Evolutionary conservation across 92 coral and sea anemone genomes (phyloP).

Genomic region (Micromussa lordhowensis): DNA sequence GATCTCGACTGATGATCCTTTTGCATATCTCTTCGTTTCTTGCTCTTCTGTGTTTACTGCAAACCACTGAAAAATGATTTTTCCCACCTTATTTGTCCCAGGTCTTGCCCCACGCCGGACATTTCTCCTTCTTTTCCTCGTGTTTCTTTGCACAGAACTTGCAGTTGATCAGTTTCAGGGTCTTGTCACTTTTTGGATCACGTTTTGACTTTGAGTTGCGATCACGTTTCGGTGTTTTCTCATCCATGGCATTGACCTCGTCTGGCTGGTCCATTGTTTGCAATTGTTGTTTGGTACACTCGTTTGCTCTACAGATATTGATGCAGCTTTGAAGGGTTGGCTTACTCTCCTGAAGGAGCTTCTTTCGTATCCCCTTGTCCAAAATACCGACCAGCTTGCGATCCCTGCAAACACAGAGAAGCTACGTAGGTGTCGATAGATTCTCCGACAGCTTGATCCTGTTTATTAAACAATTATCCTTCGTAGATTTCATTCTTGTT

Average conservation of each 20-base stretch:
- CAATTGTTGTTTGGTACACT: no score
- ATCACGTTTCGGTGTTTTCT: neutral
- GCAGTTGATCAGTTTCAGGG: conserved; percentile 9
- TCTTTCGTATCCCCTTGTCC: no score
- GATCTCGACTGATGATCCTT: neutral
- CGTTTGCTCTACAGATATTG: conserved; percentile 62
- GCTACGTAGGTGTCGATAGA: conserved; percentile 53
- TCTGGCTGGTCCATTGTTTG: no score
- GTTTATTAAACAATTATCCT: no score
- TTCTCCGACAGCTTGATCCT: conserved; percentile 49
- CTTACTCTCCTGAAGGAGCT: conserved; percentile 65
- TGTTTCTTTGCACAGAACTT: conserved; percentile 35
- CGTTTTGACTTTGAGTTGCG: neutral
- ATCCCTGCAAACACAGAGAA: conserved; percentile 53
- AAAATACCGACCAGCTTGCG: conserved; percentile 57
- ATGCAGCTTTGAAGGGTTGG: conserved; percentile 66
- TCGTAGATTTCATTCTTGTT: no score
- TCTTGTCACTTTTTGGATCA: no score
- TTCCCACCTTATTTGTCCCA: conserved; percentile 24
- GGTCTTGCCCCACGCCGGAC: no score
- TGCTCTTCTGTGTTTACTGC: conserved; percentile 3
- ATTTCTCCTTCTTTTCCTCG: no score
- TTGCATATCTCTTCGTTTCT: neutral
- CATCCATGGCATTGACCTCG: conserved; percentile 11
- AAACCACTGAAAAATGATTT: conserved; percentile 14